Conservation (phyloP, 1,140 invertebrate species). For the Lutraria rhynchaena region DNA sequence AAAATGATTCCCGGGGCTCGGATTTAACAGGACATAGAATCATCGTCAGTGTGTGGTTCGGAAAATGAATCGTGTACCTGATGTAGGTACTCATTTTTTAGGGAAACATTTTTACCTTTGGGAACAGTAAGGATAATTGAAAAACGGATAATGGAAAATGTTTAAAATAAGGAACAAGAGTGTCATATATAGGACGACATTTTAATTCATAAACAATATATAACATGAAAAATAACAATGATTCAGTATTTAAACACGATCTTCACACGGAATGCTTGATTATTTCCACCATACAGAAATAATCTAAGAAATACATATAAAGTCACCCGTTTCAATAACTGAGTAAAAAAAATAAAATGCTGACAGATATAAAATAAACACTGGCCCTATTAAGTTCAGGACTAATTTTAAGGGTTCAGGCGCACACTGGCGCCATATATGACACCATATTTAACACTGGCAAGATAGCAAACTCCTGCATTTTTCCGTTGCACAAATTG, state of each 20-base stretch:
- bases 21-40: too few species aligned
- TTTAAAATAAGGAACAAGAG: too few species aligned
- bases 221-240: conserved; percentile 30
- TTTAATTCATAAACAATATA: conserved; percentile 40
- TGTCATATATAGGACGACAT: too few species aligned
- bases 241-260: conserved; percentile 27
- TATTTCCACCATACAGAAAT: conserved; percentile 9
- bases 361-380: not conserved
- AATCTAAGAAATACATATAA: conserved; percentile 8
- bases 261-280: conserved; percentile 39
- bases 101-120: too few species aligned
- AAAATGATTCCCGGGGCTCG: too few species aligned
- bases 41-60: too few species aligned
- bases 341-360: not conserved
- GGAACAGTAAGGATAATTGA: too few species aligned
- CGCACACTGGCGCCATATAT: not conserved
- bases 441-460: not conserved
- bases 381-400: not conserved
- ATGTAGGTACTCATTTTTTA: too few species aligned
- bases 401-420: not conserved
- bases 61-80: too few species aligned
- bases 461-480: not conserved
- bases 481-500: not conserved
- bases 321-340: conserved; percentile 8
- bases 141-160: too few species aligned